phyloP scores from a whole-genome alignment of 1,140 invertebrate species.

The Pseudomyrmex flavicornis region DNA sequence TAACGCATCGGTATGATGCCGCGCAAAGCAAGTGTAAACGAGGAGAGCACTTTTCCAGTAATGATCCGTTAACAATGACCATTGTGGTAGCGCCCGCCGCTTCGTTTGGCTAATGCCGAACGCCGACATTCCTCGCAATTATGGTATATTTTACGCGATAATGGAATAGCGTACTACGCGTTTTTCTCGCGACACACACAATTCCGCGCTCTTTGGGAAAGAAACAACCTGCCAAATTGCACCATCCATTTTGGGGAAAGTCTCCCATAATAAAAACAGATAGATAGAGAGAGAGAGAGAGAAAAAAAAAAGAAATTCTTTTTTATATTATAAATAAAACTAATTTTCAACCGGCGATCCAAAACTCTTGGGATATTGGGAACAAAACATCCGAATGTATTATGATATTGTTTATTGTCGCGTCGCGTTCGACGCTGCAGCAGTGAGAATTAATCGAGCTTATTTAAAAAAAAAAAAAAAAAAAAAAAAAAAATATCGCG shows the following conservation, averaged over 20 bases:
- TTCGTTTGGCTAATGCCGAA: conserved; percentile 48
- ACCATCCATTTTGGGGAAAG: not conserved
- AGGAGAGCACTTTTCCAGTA: conserved; percentile 57
- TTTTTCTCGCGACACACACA: not conserved
- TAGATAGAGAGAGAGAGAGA: too few species aligned
- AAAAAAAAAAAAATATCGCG: not conserved
- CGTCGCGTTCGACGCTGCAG: not conserved
- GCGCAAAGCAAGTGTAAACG: conserved; percentile 58
- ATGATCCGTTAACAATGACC: conserved; percentile 57
- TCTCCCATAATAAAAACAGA: not conserved
- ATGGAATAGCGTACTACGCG: conserved; percentile 14
- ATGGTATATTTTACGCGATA: conserved; percentile 40
- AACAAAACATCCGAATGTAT: not conserved
- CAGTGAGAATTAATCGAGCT: conserved; percentile 27
- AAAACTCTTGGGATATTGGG: not conserved
- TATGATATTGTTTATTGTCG: not conserved
- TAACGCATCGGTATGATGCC: conserved; percentile 55
- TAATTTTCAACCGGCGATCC: not conserved
- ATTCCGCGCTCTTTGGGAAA: not conserved
- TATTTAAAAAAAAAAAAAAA: conserved; percentile 17
- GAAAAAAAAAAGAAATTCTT: not conserved
- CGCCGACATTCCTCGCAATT: conserved; percentile 39
- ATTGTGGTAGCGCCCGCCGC: conserved; percentile 26
- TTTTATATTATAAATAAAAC: not conserved
- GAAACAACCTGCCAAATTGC: not conserved